phyloP scores from a whole-genome alignment of 2,888 invertebrate species.

The Pristionchus mayeri region DNA sequence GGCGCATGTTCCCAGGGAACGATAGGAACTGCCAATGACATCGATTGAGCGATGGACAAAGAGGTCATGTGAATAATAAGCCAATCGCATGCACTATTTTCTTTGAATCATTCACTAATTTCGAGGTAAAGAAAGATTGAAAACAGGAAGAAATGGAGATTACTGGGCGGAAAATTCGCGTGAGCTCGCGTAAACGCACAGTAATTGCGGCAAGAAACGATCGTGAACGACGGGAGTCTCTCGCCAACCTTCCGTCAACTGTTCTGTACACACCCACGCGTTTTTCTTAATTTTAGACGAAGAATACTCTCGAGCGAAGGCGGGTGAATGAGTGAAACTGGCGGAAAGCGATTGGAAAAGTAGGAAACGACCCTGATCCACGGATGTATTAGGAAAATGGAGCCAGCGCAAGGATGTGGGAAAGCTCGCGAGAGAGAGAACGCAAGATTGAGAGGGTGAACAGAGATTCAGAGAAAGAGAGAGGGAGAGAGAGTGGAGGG shows the following conservation, averaged over 20 bases:
- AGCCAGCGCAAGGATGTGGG: background rate
- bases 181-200: too few relatives aligned
- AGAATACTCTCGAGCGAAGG: too few relatives aligned
- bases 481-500: background rate
- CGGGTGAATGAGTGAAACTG: too few relatives aligned
- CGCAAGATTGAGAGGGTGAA: background rate
- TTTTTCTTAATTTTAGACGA: too few relatives aligned
- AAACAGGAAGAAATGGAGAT: too few relatives aligned
- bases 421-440: conserved; percentile 13
- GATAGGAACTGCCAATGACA: background rate
- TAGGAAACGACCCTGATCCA: conserved; percentile 6
- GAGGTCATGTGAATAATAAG: too few relatives aligned
- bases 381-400: conserved; percentile 5
- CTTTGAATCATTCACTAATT: too few relatives aligned
- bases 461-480: background rate
- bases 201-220: background rate
- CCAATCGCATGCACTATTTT: too few relatives aligned
- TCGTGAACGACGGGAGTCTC: background rate
- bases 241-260: background rate
- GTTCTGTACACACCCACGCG: background rate
- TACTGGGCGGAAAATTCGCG: too few relatives aligned
- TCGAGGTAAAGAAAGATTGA: too few relatives aligned
- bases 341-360: background rate
- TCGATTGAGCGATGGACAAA: background rate
- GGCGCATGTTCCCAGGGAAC: background rate